These are phyloP conservation scores for Parnassius apollo DNA, from an alignment of 2,888 invertebrate species.

Conservation along the genomic window DNA sequence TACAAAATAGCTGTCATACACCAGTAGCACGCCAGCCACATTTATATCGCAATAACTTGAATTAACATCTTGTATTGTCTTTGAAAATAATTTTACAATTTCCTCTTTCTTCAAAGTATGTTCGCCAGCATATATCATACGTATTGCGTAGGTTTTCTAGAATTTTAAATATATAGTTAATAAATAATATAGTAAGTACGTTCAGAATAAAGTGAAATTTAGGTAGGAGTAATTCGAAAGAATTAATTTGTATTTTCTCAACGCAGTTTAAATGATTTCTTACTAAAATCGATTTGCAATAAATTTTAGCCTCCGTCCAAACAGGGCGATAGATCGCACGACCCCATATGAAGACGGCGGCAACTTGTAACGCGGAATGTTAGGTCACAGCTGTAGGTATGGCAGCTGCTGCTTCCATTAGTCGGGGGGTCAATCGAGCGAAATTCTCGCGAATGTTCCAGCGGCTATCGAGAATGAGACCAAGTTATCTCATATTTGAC, in stretches of 20 bases:
- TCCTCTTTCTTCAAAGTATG: conserved; percentile 58
- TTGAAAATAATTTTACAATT: conserved; percentile 52
- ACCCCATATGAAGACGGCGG: background rate
- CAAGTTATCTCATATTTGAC: background rate
- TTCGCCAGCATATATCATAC: conserved; percentile 72
- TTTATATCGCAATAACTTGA: conserved; percentile 65
- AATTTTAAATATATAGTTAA: conserved; percentile 33
- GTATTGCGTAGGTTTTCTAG: conserved; percentile 72
- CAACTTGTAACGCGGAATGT: conserved; percentile 1
- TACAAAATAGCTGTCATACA: conserved; percentile 74
- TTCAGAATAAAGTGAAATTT: no score
- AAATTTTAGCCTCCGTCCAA: background rate
- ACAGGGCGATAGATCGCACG: conserved; percentile 22
- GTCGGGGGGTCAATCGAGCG: no score
- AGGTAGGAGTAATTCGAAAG: no score
- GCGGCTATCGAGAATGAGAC: background rate
- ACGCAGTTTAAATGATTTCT: no score
- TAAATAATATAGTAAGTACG: background rate
- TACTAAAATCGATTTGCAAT: background rate
- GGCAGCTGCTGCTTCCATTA: background rate
- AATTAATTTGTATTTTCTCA: no score
- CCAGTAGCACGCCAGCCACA: conserved; percentile 68
- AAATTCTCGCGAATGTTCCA: background rate
- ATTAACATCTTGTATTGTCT: conserved; percentile 57
- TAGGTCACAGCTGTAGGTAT: conserved; percentile 21